Evolutionary conservation across 2,797 vertebrate genomes (phyloP).

Genomic region (Squalus acanthias): DNA sequence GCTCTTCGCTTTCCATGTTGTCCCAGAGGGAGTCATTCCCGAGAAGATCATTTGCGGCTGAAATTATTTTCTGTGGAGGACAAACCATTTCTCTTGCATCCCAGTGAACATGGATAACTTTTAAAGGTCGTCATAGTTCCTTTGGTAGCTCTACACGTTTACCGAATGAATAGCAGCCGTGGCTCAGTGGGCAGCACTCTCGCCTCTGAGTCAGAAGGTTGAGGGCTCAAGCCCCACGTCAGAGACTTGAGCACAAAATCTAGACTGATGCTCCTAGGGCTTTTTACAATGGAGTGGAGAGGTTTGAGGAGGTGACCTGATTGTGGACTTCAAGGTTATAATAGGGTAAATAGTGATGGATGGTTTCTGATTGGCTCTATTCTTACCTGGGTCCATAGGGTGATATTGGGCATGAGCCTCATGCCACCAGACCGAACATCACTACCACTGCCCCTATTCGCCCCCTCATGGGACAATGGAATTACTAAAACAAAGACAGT

Average conservation of each 20-base stretch:
- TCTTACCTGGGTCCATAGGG: background rate
- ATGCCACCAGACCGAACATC: background rate
- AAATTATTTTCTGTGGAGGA: background rate
- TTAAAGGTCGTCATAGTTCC: background rate
- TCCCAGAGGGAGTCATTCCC: background rate
- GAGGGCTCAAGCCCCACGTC: background rate
- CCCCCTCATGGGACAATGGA: background rate
- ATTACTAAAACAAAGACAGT: background rate
- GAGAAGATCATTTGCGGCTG: background rate
- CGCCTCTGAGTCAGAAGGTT: background rate
- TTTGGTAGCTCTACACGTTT: background rate
- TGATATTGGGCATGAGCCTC: background rate
- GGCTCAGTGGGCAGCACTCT: background rate
- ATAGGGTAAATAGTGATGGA: background rate
- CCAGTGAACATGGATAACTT: background rate
- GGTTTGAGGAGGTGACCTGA: background rate
- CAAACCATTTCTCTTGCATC: background rate
- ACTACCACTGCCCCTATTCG: background rate
- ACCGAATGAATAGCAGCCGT: background rate
- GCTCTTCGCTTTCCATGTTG: background rate
- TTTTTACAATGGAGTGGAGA: background rate
- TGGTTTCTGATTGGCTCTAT: background rate
- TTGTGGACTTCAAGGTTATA: background rate
- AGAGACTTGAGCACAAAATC: background rate
- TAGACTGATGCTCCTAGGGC: background rate